These are phyloP conservation scores for Drepanosiphum platanoidis DNA, from an alignment of 2,888 invertebrate genomes.

Conservation along the genomic window DNA sequence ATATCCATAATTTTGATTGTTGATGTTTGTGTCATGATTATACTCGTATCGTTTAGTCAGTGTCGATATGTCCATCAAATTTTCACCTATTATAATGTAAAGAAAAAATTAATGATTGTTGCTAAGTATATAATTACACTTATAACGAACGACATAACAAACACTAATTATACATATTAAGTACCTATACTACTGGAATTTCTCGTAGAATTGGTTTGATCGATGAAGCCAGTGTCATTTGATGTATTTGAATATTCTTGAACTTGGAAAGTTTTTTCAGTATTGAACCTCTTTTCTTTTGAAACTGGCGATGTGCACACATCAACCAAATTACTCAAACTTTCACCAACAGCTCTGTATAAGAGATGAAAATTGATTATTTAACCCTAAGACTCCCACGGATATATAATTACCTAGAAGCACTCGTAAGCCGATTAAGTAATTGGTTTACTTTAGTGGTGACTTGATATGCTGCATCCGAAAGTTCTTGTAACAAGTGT, in stretches of 20 bases:
- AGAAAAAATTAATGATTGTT: not conserved
- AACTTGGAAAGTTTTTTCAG: conserved; percentile 53
- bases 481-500: conserved; percentile 78
- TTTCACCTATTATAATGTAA: conserved; percentile 8
- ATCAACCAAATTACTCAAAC: conserved; percentile 89
- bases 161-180: not conserved
- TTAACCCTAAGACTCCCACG: not conserved
- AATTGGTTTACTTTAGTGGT: conserved; percentile 88
- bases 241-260: conserved; percentile 54
- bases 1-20: conserved; percentile 57
- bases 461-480: conserved; percentile 87
- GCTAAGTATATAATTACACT: not conserved
- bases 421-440: conserved; percentile 84
- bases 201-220: conserved; percentile 16
- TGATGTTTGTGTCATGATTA: conserved; percentile 55
- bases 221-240: conserved; percentile 53
- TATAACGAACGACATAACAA: not conserved
- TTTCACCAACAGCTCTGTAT: conserved; percentile 86
- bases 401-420: conserved; percentile 21
- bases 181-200: conserved; percentile 32
- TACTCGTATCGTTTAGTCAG: conserved; percentile 47
- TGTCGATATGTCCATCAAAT: conserved; percentile 50
- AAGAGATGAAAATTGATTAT: not conserved
- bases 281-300: conserved; percentile 51
- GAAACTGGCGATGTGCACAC: conserved; percentile 84